These are phyloP conservation scores for Acromyrmex heyeri DNA, from an alignment of 1,140 invertebrate species.

Conservation along the genomic window DNA sequence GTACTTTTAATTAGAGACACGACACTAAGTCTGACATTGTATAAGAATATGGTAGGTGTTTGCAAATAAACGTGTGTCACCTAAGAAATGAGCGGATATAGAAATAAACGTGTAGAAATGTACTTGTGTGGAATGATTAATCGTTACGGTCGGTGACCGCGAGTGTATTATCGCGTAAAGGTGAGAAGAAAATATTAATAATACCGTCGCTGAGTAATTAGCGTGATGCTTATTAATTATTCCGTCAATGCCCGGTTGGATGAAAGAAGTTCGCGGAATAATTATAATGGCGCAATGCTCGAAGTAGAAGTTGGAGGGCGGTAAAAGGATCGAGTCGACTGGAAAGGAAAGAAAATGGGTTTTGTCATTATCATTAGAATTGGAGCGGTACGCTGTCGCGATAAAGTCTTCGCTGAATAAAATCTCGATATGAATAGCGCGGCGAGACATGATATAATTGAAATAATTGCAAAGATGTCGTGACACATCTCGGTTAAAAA, in stretches of 20 bases:
- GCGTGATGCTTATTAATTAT: constrained; percentile 63
- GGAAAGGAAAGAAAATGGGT: constrained; percentile 56
- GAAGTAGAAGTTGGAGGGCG: constrained; percentile 27
- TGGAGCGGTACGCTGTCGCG: constrained; percentile 12
- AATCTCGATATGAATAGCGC: constrained; percentile 36
- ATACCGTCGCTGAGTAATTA: constrained; percentile 57
- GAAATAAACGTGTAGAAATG: constrained; percentile 7
- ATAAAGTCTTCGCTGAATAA: constrained; percentile 35
- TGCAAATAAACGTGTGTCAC: neutral
- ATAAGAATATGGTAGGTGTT: neutral
- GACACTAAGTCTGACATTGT: neutral
- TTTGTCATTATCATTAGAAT: constrained; percentile 56
- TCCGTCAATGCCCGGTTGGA: constrained; percentile 53
- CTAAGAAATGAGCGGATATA: neutral
- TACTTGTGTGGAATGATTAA: constrained; percentile 48
- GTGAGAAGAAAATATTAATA: constrained; percentile 59
- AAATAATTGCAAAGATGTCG: constrained; percentile 13
- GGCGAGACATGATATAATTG: constrained; percentile 8
- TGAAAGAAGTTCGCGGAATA: constrained; percentile 45
- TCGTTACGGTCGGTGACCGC: constrained; percentile 19
- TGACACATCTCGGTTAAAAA: constrained; percentile 7
- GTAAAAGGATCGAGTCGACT: constrained; percentile 46
- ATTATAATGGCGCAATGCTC: constrained; percentile 48
- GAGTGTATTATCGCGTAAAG: constrained; percentile 44
- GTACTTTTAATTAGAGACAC: constrained; percentile 26